Base-by-base conservation (phyloP, 2,888 invertebrate species). In the Megastigmus dorsalis region DNA sequence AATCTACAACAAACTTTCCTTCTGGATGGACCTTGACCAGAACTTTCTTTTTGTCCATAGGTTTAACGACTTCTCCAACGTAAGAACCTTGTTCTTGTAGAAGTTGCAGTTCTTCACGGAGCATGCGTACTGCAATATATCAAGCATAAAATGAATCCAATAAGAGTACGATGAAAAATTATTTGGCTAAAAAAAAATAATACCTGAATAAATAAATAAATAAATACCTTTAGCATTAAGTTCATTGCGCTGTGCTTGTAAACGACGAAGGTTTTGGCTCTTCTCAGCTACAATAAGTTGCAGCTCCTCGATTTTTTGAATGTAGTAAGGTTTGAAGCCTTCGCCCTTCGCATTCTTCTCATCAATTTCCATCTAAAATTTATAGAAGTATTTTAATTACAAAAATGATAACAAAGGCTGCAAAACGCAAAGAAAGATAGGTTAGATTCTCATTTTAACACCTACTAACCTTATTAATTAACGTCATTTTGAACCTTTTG, bases 41-140 rank as follows among this genome's bases (percentile, higher is more conserved):
- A 0, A 99, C 99, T 89, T 99, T 99, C 89, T 99, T 99, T 89
- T 99, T 99, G 88, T 99, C 99, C 99, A 99, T 99, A 0, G 98
- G 98, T 87, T 99, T 99, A 0, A 99, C 98, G 3, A 99, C 99
- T 90, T 99, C 99, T 9, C 99, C 99, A 2, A 99, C 99, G 89
- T 99, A 99, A 18, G 98, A 98, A 13, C 99, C 99, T 88, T 99
- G 99, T 85, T 99, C 99, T 88, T 95, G 95, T 10, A 99, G 90
- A 28, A 99, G 91, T 89, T 99, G 98, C 0, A 99, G 90, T 87
- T 99, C 99, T 86, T 99, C 99, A 7, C 99, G 93, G 76, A 99
- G 89, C 96, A 98, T 96, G 36, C 99, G 94, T 52, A 99, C 99
- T 96, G 84, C n/a, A 26, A 89, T 70, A 75, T 26, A 20, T 15